Evolutionary conservation across 37 sponge, comb jelly and placozoan species (phyloP).

Genomic region (Theonella swinhoei): DNA sequence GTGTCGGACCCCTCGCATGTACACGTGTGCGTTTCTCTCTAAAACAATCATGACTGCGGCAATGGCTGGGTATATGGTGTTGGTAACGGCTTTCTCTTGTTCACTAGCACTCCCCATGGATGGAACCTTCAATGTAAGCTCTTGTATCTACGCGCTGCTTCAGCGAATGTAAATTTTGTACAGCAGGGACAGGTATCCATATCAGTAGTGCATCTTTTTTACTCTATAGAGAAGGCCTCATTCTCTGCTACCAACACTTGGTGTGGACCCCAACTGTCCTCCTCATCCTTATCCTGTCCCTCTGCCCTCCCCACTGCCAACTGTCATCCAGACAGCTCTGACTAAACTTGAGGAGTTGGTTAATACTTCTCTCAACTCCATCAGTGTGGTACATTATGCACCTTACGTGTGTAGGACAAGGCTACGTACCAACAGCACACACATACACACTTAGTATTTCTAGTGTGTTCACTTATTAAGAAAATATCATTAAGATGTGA

Average conservation of each 20-base stretch:
- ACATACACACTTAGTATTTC: too few relatives aligned
- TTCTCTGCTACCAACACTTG: not conserved
- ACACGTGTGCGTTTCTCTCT: too few relatives aligned
- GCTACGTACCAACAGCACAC: too few relatives aligned
- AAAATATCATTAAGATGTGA: too few relatives aligned
- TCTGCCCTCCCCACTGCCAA: slow-evolving; percentile 7
- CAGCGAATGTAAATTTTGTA: too few relatives aligned
- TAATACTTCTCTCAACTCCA: not conserved
- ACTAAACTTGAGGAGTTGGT: not conserved
- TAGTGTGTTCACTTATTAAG: too few relatives aligned
- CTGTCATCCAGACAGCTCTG: not conserved
- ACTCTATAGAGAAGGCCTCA: not conserved
- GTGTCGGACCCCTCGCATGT: too few relatives aligned
- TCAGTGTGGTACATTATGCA: too few relatives aligned
- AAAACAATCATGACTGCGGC: too few relatives aligned
- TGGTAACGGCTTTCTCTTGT: not conserved
- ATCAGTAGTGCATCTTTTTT: not conserved
- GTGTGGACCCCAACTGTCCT: not conserved
- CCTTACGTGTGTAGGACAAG: too few relatives aligned
- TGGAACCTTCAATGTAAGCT: not conserved
- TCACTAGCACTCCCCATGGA: not conserved
- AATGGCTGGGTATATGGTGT: too few relatives aligned
- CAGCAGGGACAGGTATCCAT: not conserved
- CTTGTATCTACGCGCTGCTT: too few relatives aligned
- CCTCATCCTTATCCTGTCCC: not conserved